Evolutionary conservation across 2,797 vertebrate genomes (phyloP), one percentile per base, ranked within the genome.

Genomic region (Acipenser ruthenus): DNA sequence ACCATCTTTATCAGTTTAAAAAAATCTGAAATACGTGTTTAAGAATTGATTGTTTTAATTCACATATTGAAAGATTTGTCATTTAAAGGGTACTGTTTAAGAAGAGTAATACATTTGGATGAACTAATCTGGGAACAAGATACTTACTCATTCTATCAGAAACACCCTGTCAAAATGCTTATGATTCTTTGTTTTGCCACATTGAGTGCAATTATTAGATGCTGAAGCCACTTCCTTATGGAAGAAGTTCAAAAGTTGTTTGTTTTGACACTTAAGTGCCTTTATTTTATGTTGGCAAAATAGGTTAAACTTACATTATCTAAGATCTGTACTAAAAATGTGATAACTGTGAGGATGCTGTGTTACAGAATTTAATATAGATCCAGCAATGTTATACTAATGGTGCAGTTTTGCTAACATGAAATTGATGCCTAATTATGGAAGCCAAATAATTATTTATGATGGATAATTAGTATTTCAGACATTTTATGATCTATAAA

Each of bases 81-180:
- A 37, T 37, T 3, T 37, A 37, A 37, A 37, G 2, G 23, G 23
- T 4, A 37, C 23, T 37, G 23, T 37, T 37, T 37, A 37, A 37
- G 2, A 37, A 37, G 23, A 37, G 23, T 37, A 37, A 10, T 63
- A 58, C 11, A 58, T 55, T 62, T 66, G 18, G 48, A 63, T 61
- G 49, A 13, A 59, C 49, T 18, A 49, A 66, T 65, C 18, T 52
- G 64, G 51, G 18, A 50, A 13, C 37, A 66, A 60, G 63, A 52
- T 69, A n/a, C 53, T 52, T 47, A 37, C 64, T 65, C 59, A 49
- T 70, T 7, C 10, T 58, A 70, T 67, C 66, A 74, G 67, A 70
- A 50, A 48, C 58, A 51, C 53, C 49, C 49, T 47, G 60, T 61
- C 52, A 13, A 49, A 65, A 8, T 63, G 12, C 10, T 62, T 51